Evolutionary conservation across 2,797 vertebrate genomes (phyloP), one percentile per base, ranked within the genome.

Genomic region (Microctenopoma stevenorrisi): DNA sequence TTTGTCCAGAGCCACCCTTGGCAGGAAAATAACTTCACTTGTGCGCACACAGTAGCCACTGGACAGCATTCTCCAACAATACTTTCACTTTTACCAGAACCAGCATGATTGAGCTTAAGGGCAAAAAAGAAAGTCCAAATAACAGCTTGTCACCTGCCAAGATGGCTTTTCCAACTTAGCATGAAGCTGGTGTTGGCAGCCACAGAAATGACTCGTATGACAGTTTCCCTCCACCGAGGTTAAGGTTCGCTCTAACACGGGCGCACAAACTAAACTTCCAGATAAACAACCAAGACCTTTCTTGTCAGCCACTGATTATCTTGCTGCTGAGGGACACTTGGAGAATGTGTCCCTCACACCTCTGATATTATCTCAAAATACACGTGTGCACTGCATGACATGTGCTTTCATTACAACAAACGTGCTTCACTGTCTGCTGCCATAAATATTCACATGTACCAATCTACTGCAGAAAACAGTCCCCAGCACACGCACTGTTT

Each of bases 1-100:
- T 84, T 68, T 62, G 77, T 85, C 82, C 63, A 46, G 71, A 72
- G 59, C 44, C 57, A 49, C 67, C 55, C 72, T 74, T 82, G 80
- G 70, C 81, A 79, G 72, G 43, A 64, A 64, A 79, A 85, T 72
- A 81, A 69, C 77, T 71, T 67, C 50, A 9, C 56, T 22, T 67
- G 52, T 40, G 28, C 57, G 49, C 51, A 54, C 73, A 40, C 64
- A 56, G 68, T 13, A 16, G 50, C 63, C 43, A 43, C 61, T 73
- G 71, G 77, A 74, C 66, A 53, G 49, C 55, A 14, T 43, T 73
- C 53, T 66, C 30, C 52, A 68, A 63, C 64, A 72, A 58, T 49
- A 15, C 60, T 76, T 55, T 53, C 42, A 40, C 67, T 79, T 70
- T 53, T 52, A 65, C 62, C 57, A 43, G 68, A 67, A 66, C 16